Conservation (phyloP, 92 coral and sea anemone species). For the Porites cylindrica region DNA sequence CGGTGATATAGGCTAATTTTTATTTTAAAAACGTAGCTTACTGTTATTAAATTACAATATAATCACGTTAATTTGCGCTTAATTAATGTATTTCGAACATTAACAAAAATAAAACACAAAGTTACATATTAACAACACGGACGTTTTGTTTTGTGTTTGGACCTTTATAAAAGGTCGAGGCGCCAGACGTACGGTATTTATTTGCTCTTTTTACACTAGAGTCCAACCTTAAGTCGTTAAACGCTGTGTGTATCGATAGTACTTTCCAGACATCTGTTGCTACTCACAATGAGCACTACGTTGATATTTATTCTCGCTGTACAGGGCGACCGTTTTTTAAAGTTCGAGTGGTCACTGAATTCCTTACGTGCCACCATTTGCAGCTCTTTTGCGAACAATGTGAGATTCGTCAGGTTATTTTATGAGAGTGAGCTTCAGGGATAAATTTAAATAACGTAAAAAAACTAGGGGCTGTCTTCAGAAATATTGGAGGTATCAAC, state of each 20-base stretch:
- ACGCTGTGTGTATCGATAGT: too few species aligned
- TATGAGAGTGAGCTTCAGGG: not conserved
- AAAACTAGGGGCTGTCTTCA: conserved; percentile 2
- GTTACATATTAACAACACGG: conserved; percentile 11
- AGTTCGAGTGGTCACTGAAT: too few species aligned
- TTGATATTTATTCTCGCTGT: too few species aligned
- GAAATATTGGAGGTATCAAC: conserved; percentile 5
- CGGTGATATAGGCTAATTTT: not conserved
- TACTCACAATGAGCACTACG: too few species aligned
- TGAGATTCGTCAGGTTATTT: too few species aligned
- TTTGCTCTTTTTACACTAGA: not conserved
- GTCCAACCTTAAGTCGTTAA: not conserved
- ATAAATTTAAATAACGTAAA: not conserved
- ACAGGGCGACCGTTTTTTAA: too few species aligned
- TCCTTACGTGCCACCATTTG: too few species aligned
- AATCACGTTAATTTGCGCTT: not conserved
- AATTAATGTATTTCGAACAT: not conserved
- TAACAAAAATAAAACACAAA: conserved; percentile 12
- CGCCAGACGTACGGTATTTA: not conserved
- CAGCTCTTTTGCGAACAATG: too few species aligned
- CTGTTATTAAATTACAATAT: not conserved
- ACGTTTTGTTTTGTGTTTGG: not conserved
- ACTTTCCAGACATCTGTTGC: too few species aligned
- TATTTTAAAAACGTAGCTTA: conserved; percentile 4
- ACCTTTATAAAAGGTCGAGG: too few species aligned